These are phyloP conservation scores for Epinephelus coioides DNA, from an alignment of 2,797 vertebrate species.

Conservation along the genomic window DNA sequence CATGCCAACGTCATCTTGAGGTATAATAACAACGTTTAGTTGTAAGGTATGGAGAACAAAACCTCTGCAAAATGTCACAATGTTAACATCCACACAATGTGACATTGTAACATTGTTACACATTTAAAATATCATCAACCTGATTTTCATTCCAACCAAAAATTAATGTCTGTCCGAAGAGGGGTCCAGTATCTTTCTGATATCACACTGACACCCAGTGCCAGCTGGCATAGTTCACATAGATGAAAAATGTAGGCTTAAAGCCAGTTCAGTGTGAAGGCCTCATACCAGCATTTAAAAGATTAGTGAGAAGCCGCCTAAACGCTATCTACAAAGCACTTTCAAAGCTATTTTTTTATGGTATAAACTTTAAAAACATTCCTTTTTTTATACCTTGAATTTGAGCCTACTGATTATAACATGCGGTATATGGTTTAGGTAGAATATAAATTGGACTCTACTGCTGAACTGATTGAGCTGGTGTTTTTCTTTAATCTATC, in stretches of 20 bases:
- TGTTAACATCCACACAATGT: no score
- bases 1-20: no score
- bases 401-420: background rate
- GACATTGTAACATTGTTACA: no score
- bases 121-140: no score
- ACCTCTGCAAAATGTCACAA: no score
- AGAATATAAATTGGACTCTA: constrained; percentile 17
- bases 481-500: constrained; percentile 44
- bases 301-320: constrained; percentile 22
- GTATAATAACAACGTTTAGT: no score
- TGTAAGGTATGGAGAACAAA: no score
- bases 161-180: no score
- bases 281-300: constrained; percentile 25
- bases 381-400: constrained; percentile 14
- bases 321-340: constrained; percentile 18
- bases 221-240: background rate
- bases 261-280: constrained; percentile 10
- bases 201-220: no score
- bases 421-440: background rate
- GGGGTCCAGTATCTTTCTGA: no score
- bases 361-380: constrained; percentile 22
- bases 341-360: constrained; percentile 16
- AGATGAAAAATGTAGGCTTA: constrained; percentile 16
- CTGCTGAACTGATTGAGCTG: constrained; percentile 30
- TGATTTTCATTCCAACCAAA: no score